Conservation (phyloP, 2,888 invertebrate genomes). For the Netelia melanura region DNA sequence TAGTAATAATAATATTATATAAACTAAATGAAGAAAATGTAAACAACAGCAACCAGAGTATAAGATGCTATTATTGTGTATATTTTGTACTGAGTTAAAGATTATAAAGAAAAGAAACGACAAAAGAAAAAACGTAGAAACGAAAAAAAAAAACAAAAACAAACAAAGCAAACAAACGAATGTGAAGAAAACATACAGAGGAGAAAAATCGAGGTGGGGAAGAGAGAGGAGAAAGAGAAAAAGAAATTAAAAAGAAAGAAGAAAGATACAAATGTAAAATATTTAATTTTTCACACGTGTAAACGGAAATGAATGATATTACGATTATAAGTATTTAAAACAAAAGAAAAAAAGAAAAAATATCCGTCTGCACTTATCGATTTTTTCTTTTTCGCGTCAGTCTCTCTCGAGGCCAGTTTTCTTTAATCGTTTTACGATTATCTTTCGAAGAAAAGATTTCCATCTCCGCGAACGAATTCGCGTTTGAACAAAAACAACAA, state of each 20-base stretch:
- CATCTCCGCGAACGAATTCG: background rate
- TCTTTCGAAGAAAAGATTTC: background rate
- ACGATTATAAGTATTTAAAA: constrained; percentile 68
- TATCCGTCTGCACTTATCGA: constrained; percentile 41
- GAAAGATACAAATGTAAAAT: constrained; percentile 69
- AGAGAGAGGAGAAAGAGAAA: constrained; percentile 18
- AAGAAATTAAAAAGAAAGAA: constrained; percentile 8
- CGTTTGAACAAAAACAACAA: background rate
- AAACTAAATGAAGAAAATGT: constrained; percentile 3
- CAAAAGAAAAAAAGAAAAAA: background rate
- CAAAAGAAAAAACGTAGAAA: constrained; percentile 38
- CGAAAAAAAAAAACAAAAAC: constrained; percentile 19
- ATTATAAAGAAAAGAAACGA: constrained; percentile 69
- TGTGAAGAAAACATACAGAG: constrained; percentile 49
- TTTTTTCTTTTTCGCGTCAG: background rate
- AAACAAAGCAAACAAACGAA: constrained; percentile 55
- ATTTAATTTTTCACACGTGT: constrained; percentile 74
- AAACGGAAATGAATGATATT: constrained; percentile 65
- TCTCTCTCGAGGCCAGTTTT: constrained; percentile 8
- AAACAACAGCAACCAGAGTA: constrained; percentile 74
- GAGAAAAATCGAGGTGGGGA: too few species aligned
- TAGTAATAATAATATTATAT: constrained; percentile 60
- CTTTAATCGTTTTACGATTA: background rate
- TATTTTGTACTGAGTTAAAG: constrained; percentile 80
- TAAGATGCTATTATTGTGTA: constrained; percentile 79